Evolutionary conservation across 2,113 vertebrate species (phyloP).

Genomic region (Pterocles burchelli): DNA sequence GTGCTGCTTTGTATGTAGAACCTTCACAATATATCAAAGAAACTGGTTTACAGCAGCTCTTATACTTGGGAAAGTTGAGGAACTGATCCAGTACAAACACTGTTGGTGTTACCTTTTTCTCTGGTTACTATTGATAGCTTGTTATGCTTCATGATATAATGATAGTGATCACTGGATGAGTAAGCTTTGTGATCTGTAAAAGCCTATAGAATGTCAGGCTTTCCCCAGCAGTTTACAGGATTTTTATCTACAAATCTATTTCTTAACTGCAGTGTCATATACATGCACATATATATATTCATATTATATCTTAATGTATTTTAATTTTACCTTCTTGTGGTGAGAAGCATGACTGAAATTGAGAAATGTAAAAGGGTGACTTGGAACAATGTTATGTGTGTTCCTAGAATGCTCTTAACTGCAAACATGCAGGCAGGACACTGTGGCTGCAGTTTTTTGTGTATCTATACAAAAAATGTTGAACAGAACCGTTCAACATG

Average conservation of each 20-base stretch:
- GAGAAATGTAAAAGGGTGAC: background rate
- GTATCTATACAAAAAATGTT: constrained; percentile 41
- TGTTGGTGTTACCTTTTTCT: background rate
- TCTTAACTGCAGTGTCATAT: background rate
- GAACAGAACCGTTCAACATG: constrained; percentile 52
- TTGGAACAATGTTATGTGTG: background rate
- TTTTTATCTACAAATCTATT: background rate
- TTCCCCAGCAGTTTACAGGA: background rate
- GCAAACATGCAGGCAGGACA: constrained; percentile 44
- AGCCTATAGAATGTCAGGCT: background rate
- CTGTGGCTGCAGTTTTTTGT: constrained; percentile 43
- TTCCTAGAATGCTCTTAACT: constrained; percentile 43
- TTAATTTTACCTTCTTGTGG: background rate
- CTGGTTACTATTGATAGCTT: background rate
- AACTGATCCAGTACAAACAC: background rate
- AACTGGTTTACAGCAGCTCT: background rate
- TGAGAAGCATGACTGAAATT: background rate
- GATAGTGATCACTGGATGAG: background rate
- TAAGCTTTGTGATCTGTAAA: background rate
- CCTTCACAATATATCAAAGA: background rate
- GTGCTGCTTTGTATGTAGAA: background rate
- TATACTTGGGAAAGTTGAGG: background rate
- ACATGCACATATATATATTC: background rate
- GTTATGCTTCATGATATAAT: background rate
- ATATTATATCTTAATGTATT: background rate